Base-by-base conservation (phyloP, 2,888 invertebrate species). In the Tromatobia lineatoria region DNA sequence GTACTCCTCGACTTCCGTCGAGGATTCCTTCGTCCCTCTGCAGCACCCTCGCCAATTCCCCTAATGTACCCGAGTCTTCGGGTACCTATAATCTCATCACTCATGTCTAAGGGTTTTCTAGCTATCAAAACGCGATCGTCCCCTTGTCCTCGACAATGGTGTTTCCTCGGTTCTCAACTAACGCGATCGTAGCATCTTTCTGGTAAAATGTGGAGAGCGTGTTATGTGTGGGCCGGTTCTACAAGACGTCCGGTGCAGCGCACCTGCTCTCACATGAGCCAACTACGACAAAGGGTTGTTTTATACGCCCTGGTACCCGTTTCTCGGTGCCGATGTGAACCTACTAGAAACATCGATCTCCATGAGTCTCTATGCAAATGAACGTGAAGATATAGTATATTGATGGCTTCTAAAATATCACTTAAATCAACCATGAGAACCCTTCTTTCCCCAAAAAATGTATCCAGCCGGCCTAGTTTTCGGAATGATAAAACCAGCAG, bases 101-200 rank as follows among this genome's bases (percentile, higher is more conserved):
- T 84, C 83, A 77, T 77, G 77, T 47, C 61, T 25, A 69, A 74
- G 69, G 77, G 84, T 84, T 84, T 83, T 84, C 77, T 74, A 69
- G 86, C 88, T 86, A 88, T 89, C 90, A 89, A 89, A 89, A 87
- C 77, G 82, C 87, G 87, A 90, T 89, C 85, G 80, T 54, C 85
- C 82, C 85, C 47, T 69, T 47, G 25, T 69, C 54, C 57, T 61
- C 64, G 11, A 3, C 50, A 10, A 23, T 11, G 61, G 66, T 29
- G 45, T 64, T 64, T 64, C 18, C 38, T 42, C 64, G 38, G 61
- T 38, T 7, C 61, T 38, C 61, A 42, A 42, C 18, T 38, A 38
- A 20, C 20, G 42, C 42, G 59, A 29, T 29, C 50, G 34, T 50
- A 47, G 34, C 70, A n/a, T 57, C 50, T 34, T 57, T 64, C 71